Base-by-base conservation (phyloP, 2,797 vertebrate species). In the Fundulus diaphanus region DNA sequence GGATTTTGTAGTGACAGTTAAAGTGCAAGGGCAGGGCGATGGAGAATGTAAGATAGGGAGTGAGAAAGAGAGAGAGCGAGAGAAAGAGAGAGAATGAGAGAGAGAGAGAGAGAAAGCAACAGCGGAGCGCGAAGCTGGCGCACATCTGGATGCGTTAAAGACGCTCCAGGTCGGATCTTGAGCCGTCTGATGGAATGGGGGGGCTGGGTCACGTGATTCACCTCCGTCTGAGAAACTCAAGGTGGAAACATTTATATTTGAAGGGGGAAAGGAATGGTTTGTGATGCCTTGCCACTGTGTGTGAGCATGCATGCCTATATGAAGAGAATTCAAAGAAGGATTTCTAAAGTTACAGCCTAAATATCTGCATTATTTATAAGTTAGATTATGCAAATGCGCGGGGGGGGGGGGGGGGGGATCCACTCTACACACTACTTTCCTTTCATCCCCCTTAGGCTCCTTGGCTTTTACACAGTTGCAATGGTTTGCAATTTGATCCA, bases 151-250 rank as follows among this genome's bases (percentile, higher is more conserved):
- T 91, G 86, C 75, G 83, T 92, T 93, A 94, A 90, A 93, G 94
- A 92, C 89, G 93, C 92, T 92, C 82, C 91, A 89, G 87, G 78
- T 91, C 88, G 86, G 84, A 93, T 91, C 92, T 90, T 91, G 89
- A 94, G 92, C 94, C 93, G 95, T 92, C 89, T 97, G 94, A 61
- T 93, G 96, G 96, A 97, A 97, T 96, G 95, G 94, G 91, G 93
- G 89, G 92, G 94, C 92, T 24, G 91, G 93, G 92, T 96, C 96
- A 97, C 96, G 96, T 97, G 97, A 95, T 90, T 67, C 65, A 42
- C 54, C 76, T 44, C 70, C 66, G 87, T 91, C 92, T 91, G 89
- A 83, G 82, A 87, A 90, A 88, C 87, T 85, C n/a, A 83, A 91
- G 84, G 88, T 90, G 90, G 90, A 93, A 92, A 92, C 87, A 89